These are phyloP conservation scores for Megaceryle maxima DNA, from an alignment of 2,113 vertebrate genomes.

Conservation along the genomic window DNA sequence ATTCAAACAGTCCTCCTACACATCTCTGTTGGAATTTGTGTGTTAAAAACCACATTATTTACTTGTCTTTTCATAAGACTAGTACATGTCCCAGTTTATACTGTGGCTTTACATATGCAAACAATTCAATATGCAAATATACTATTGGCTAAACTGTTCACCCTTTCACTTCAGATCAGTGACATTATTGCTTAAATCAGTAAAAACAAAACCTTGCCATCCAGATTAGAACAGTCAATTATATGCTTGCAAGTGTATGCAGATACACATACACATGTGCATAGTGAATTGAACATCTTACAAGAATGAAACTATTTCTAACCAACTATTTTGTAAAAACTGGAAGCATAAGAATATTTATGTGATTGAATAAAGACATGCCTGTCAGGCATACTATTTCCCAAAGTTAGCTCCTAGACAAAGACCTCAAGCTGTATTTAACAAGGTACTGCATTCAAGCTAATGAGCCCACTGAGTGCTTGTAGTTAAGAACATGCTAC, in stretches of 20 bases:
- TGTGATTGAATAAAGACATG: not conserved
- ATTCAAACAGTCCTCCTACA: not conserved
- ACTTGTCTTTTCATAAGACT: not conserved
- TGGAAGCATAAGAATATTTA: not conserved
- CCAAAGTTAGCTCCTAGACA: not conserved
- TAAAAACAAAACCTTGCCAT: not conserved
- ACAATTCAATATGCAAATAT: not conserved
- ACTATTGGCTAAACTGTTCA: not conserved
- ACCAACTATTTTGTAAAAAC: not conserved
- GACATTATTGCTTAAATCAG: not conserved
- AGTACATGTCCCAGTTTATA: not conserved
- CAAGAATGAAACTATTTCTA: not conserved
- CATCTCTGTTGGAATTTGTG: not conserved
- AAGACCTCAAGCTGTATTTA: not conserved
- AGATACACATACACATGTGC: accelerated
- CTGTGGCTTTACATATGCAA: not conserved
- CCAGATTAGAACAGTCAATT: not conserved
- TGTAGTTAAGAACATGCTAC: not conserved
- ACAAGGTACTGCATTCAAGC: not conserved
- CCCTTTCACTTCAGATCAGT: not conserved
- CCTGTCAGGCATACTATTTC: not conserved
- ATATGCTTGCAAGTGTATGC: not conserved
- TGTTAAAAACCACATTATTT: not conserved
- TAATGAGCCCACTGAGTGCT: not conserved
- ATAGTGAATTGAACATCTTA: not conserved